A percentile compares a stretch with the other conserved stretches of the same genome.
phyloP scores from a whole-genome alignment of 2,797 vertebrate genomes.

The Sebastes trivittatus region DNA sequence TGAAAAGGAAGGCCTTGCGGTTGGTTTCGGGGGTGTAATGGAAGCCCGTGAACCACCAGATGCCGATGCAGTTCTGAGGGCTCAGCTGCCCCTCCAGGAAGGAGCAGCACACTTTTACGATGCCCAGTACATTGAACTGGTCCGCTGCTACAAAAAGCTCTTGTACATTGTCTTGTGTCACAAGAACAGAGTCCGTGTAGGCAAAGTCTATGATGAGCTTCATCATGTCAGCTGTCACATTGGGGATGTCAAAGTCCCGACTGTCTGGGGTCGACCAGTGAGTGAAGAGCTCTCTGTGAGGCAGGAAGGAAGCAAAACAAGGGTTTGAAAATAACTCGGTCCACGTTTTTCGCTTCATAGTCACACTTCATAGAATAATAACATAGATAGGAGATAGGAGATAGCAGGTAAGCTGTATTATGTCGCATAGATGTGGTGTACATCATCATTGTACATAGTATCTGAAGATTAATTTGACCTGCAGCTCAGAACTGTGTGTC shows the following conservation, averaged over 20 bases:
- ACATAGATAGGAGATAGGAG: neutral
- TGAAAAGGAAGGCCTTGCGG: neutral
- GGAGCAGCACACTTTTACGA: slow-evolving; percentile 6
- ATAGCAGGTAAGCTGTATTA: too few relatives aligned
- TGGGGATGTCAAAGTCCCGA: slow-evolving; percentile 9
- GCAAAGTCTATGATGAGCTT: slow-evolving; percentile 42
- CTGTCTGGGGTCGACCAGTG: slow-evolving; percentile 26
- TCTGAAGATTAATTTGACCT: too few relatives aligned
- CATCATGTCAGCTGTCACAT: slow-evolving; percentile 22
- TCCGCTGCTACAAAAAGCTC: slow-evolving; percentile 30
- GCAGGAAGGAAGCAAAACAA: neutral
- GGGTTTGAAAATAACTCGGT: neutral
- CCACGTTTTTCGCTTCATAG: neutral
- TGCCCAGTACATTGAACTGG: neutral
- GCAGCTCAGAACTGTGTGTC: too few relatives aligned
- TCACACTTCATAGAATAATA: neutral
- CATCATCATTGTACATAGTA: too few relatives aligned
- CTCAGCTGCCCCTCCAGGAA: slow-evolving; percentile 15
- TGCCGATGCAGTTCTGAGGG: slow-evolving; percentile 34
- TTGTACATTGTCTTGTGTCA: slow-evolving; percentile 9
- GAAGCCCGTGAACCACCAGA: slow-evolving; percentile 15
- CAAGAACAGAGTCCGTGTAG: slow-evolving; percentile 24
- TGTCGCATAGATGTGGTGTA: too few relatives aligned
- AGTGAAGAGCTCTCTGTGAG: slow-evolving; percentile 25
- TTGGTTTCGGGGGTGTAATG: slow-evolving; percentile 1